These are phyloP conservation scores for Mus caroli DNA, from an alignment of 2,797 vertebrate genomes.

Conservation along the genomic window DNA sequence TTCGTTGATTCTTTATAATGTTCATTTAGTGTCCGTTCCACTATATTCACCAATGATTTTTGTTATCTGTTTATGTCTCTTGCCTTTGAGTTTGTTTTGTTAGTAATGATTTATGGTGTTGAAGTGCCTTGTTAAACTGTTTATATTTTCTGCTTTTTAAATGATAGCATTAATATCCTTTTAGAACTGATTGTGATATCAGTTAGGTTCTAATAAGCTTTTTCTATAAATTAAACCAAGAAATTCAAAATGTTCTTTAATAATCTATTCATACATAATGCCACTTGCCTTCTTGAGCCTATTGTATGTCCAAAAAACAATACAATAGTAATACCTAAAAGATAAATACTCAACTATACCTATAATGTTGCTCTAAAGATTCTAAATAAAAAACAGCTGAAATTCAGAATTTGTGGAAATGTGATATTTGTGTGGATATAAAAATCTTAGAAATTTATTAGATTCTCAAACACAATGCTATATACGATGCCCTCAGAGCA, in stretches of 20 bases:
- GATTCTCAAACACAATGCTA: neutral
- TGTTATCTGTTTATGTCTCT: neutral
- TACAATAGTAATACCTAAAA: neutral
- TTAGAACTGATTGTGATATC: neutral
- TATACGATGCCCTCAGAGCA: neutral
- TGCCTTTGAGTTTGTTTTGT: neutral
- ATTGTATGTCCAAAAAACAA: neutral
- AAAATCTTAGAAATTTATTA: neutral
- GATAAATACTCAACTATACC: neutral
- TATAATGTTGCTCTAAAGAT: neutral
- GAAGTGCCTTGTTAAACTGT: neutral
- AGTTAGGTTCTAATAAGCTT: neutral
- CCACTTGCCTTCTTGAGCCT: neutral
- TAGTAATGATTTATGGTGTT: neutral
- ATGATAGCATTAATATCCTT: neutral
- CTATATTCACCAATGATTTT: neutral
- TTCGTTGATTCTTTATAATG: neutral
- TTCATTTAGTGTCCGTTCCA: neutral
- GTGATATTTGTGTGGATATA: neutral
- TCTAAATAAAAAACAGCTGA: neutral
- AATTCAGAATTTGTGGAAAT: slow-evolving; percentile 7
- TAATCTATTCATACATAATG: neutral
- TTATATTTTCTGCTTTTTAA: neutral
- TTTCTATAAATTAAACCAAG: neutral
- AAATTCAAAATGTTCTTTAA: neutral